A percentile compares a stretch with the other conserved stretches of the same genome.
phyloP scores from a whole-genome alignment of 2,113 vertebrate species.

The Thamnophis sirtalis region DNA sequence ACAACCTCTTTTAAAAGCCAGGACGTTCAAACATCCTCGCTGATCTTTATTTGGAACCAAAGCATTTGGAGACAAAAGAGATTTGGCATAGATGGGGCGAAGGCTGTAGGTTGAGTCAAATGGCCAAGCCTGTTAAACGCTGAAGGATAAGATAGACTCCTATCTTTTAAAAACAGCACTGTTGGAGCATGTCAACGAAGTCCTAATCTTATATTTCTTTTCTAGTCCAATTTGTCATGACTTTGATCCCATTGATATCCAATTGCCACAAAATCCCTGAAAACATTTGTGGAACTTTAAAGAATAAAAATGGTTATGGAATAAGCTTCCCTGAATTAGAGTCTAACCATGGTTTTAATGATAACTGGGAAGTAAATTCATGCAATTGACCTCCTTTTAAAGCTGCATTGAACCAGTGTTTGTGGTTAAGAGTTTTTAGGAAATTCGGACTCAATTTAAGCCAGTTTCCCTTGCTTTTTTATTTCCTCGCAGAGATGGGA shows the following conservation, averaged over 20 bases:
- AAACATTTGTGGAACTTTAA: background rate
- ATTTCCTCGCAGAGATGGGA: background rate
- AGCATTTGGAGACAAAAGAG: background rate
- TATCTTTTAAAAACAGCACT: background rate
- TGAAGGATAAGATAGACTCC: background rate
- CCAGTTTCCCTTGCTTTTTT: background rate
- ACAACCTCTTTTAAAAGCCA: background rate
- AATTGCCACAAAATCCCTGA: background rate
- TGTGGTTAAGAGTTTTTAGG: background rate
- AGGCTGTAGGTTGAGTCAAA: background rate
- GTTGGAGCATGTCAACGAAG: background rate
- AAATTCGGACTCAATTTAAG: background rate
- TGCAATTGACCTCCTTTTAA: background rate
- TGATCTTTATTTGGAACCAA: background rate
- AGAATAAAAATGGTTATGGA: background rate
- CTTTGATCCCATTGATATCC: background rate
- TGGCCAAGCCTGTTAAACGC: background rate
- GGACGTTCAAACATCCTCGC: background rate
- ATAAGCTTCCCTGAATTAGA: background rate
- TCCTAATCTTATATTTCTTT: background rate
- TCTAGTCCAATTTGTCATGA: background rate
- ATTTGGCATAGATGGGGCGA: background rate
- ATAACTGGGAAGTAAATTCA: background rate
- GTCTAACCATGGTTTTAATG: background rate
- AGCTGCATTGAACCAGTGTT: background rate